phyloP scores from a whole-genome alignment of 2,797 vertebrate species.

The Argya squamiceps region DNA sequence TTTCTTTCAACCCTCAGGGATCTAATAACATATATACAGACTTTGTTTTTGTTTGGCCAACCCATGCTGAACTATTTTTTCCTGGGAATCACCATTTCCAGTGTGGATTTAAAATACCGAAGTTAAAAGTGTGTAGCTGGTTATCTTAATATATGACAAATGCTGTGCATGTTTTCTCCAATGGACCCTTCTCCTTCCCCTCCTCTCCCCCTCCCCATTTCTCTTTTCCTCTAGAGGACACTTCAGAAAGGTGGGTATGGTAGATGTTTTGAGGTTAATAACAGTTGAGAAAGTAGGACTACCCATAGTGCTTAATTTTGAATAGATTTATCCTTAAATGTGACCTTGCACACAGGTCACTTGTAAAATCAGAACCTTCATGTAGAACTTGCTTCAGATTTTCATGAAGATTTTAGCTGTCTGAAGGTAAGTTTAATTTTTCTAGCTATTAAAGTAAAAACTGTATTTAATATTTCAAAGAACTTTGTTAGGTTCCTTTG shows the following conservation, averaged over 20 bases:
- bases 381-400: background rate
- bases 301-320: background rate
- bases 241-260: background rate
- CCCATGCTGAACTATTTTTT: background rate
- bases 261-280: background rate
- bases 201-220: fast-evolving
- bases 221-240: background rate
- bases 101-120: background rate
- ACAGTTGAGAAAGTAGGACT: background rate
- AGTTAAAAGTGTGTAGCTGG: background rate
- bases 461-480: background rate
- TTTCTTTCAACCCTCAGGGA: background rate
- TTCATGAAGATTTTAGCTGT: background rate
- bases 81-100: background rate
- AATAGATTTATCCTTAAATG: background rate
- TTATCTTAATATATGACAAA: background rate
- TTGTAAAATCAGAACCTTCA: background rate
- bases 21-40: background rate
- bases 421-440: background rate
- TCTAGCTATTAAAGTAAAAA: background rate
- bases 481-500: background rate
- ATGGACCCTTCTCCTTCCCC: background rate
- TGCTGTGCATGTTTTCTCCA: background rate
- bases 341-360: background rate
- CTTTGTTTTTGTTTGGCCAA: background rate